Percentiles rank a stretch among this genome's conserved stretches.
Conservation (phyloP, 2,888 invertebrate species). For the Drosophila subquinaria region DNA sequence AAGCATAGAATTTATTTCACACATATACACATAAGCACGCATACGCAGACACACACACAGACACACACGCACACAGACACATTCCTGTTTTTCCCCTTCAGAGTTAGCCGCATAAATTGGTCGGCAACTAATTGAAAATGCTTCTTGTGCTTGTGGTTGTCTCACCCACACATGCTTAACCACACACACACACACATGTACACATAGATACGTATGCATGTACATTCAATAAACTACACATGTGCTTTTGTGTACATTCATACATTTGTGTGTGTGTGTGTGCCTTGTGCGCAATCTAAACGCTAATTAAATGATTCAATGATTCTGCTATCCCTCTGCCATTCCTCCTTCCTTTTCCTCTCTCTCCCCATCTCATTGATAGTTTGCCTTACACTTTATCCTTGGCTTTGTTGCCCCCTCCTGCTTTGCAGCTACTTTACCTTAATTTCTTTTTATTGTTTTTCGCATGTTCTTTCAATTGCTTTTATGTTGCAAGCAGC, state of each 20-base stretch:
- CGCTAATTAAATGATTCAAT: slow-evolving; percentile 86
- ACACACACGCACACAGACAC: slow-evolving; percentile 19
- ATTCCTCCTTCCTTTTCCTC: background rate
- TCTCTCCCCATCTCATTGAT: background rate
- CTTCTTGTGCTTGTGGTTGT: slow-evolving; percentile 65
- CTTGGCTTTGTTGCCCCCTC: slow-evolving; percentile 14
- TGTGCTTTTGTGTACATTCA: slow-evolving; percentile 17
- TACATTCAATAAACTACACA: slow-evolving; percentile 61
- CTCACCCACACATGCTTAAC: slow-evolving; percentile 33
- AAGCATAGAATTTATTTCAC: slow-evolving; percentile 70
- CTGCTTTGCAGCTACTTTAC: slow-evolving; percentile 66
- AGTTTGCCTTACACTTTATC: slow-evolving; percentile 16
- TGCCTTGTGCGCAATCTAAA: slow-evolving; percentile 76
- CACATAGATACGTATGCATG: slow-evolving; percentile 24
- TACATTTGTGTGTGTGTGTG: slow-evolving; percentile 38
- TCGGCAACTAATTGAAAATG: slow-evolving; percentile 82
- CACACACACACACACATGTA: slow-evolving; percentile 9
- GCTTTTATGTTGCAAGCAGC: slow-evolving; percentile 70
- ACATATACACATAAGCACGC: slow-evolving; percentile 23
- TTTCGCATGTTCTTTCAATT: slow-evolving; percentile 80
- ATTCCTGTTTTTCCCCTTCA: slow-evolving; percentile 23
- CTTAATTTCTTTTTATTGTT: slow-evolving; percentile 83
- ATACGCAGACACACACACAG: slow-evolving; percentile 12
- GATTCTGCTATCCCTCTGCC: slow-evolving; percentile 64
- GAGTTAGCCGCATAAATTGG: slow-evolving; percentile 76